Percentiles rank a stretch among this genome's conserved stretches.
These are phyloP conservation scores for Pandemis heparana DNA, from an alignment of 2,888 invertebrate species.

Conservation along the genomic window DNA sequence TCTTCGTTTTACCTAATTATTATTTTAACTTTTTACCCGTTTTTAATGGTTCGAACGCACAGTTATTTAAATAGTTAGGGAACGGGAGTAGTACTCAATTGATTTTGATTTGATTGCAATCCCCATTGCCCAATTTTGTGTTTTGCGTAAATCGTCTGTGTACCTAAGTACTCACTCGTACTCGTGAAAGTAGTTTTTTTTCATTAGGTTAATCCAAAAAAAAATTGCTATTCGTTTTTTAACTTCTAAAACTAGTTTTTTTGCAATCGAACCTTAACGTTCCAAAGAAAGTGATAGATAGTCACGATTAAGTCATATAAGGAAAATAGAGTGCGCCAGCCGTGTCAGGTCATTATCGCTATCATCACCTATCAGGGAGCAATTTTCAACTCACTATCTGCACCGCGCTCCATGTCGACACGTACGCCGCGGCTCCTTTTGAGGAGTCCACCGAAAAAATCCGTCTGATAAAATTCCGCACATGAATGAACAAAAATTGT, in stretches of 20 bases:
- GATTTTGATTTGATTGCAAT: not conserved
- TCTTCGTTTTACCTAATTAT: slow-evolving; percentile 77
- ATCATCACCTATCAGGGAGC: slow-evolving; percentile 58
- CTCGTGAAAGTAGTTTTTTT: too few relatives aligned
- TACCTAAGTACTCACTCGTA: too few relatives aligned
- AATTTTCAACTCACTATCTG: slow-evolving; percentile 52
- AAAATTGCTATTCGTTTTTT: too few relatives aligned
- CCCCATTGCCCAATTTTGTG: too few relatives aligned
- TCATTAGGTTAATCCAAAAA: too few relatives aligned
- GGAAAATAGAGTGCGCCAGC: slow-evolving; percentile 46
- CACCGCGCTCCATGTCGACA: slow-evolving; percentile 45
- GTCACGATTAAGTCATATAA: slow-evolving; percentile 54
- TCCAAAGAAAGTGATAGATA: slow-evolving; percentile 22
- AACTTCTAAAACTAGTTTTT: not conserved
- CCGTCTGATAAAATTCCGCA: slow-evolving; percentile 49
- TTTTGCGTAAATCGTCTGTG: too few relatives aligned
- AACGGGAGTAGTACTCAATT: not conserved
- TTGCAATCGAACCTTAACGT: slow-evolving; percentile 10
- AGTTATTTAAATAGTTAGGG: slow-evolving; percentile 10
- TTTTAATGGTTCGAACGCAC: slow-evolving; percentile 65
- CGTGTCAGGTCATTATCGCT: slow-evolving; percentile 53
- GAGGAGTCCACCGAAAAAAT: slow-evolving; percentile 53
- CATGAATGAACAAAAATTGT: slow-evolving; percentile 76
- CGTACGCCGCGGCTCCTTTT: slow-evolving; percentile 57
- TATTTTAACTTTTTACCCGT: slow-evolving; percentile 72